Conservation (phyloP, 2,113 vertebrate species). For the Periophthalmodon schlosseri region DNA sequence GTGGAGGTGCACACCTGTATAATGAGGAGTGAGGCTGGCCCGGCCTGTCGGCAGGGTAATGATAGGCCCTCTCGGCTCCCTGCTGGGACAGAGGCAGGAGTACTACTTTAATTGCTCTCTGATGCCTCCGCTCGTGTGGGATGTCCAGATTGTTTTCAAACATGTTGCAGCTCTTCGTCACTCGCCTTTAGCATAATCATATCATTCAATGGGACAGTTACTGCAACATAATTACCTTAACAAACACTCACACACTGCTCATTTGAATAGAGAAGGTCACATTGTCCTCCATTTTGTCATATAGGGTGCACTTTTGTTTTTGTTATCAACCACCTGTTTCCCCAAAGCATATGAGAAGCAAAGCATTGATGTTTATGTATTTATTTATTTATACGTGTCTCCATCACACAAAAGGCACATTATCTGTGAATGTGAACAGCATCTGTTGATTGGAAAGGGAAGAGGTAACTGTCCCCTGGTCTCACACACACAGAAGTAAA, state of each 20-base stretch:
- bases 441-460: conserved; percentile 4
- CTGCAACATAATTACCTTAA: conserved; percentile 11
- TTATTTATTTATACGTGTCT: conserved; percentile 22
- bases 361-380: conserved; percentile 30
- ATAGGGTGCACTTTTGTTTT: conserved; percentile 1
- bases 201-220: conserved; percentile 28
- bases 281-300: not conserved
- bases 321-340: not conserved
- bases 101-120: conserved; percentile 61
- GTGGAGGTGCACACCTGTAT: conserved; percentile 41
- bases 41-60: conserved; percentile 42
- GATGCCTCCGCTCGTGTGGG: conserved; percentile 42
- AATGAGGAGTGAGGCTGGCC: conserved; percentile 26
- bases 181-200: conserved; percentile 13
- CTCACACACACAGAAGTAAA: too few relatives aligned
- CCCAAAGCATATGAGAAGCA: conserved; percentile 20
- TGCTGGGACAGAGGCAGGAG: conserved; percentile 53
- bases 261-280: not conserved
- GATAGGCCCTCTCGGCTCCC: conserved; percentile 43
- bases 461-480: too few relatives aligned
- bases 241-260: not conserved
- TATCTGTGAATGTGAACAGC: conserved; percentile 17
- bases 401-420: conserved; percentile 11
- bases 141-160: conserved; percentile 49
- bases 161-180: conserved; percentile 28